phyloP scores from a whole-genome alignment of 2,113 vertebrate genomes.

The Epinephelus lanceolatus region DNA sequence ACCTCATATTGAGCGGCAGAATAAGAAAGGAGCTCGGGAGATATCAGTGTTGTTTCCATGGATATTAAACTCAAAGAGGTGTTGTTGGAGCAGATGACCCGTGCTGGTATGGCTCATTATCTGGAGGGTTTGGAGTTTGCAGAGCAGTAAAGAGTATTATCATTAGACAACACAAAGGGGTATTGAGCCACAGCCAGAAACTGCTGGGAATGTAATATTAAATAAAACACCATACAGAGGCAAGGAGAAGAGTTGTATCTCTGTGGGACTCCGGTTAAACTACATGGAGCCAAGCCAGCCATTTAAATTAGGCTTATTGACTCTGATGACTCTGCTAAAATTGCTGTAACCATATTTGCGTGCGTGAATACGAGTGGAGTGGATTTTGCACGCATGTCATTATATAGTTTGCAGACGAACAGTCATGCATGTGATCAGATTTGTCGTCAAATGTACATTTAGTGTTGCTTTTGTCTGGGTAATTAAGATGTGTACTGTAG shows the following conservation, averaged over 20 bases:
- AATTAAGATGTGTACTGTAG: background rate
- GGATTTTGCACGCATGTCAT: background rate
- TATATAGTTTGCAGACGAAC: background rate
- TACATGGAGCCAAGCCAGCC: slow-evolving; percentile 24
- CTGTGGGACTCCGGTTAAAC: slow-evolving; percentile 18
- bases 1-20: background rate
- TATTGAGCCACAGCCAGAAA: slow-evolving; percentile 5
- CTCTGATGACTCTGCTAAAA: slow-evolving; percentile 11
- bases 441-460: background rate
- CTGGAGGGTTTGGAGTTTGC: slow-evolving; percentile 32
- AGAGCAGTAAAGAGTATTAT: slow-evolving; percentile 31
- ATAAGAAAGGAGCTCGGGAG: background rate
- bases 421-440: slow-evolving; percentile 1
- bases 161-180: slow-evolving; percentile 24
- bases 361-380: background rate
- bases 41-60: slow-evolving; percentile 43
- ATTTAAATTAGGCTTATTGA: slow-evolving; percentile 12
- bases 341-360: background rate
- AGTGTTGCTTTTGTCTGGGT: background rate
- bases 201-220: background rate
- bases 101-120: slow-evolving; percentile 34
- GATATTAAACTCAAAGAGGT: slow-evolving; percentile 35
- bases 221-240: background rate
- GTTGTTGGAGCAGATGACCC: slow-evolving; percentile 24
- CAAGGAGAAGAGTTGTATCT: background rate